These are phyloP conservation scores for Rostrhamus sociabilis DNA, from an alignment of 2,797 vertebrate species.

Conservation along the genomic window DNA sequence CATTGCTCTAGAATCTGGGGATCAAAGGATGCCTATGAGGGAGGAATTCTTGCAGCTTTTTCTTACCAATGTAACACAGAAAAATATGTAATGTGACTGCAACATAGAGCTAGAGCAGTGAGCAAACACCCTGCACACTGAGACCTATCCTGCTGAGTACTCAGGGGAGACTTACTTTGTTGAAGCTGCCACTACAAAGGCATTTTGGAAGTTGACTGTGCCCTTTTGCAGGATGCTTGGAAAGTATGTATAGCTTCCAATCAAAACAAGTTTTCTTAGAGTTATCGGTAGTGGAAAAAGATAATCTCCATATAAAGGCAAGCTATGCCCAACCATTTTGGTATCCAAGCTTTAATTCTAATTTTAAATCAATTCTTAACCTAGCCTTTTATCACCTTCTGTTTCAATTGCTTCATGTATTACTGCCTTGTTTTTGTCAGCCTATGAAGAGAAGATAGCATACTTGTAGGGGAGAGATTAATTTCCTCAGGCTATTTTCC, in stretches of 20 bases:
- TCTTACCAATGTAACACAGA: neutral
- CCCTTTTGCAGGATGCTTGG: neutral
- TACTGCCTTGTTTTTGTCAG: neutral
- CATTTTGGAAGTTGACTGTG: neutral
- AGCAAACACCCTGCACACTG: neutral
- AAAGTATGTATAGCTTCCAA: neutral
- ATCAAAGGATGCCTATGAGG: neutral
- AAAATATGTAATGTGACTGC: neutral
- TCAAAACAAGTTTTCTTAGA: neutral
- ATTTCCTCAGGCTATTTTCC: conserved; percentile 22
- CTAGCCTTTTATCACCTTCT: neutral
- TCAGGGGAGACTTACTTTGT: neutral
- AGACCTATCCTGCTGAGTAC: neutral
- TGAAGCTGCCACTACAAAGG: neutral
- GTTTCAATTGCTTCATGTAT: neutral
- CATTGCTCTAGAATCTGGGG: neutral
- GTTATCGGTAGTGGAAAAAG: neutral
- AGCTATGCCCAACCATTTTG: neutral
- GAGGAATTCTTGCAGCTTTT: neutral
- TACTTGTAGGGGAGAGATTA: neutral
- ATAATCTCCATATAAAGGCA: neutral
- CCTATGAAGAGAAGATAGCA: neutral
- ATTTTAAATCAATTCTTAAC: neutral
- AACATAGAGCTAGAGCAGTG: neutral
- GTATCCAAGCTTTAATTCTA: neutral